Percentiles rank a stretch among this genome's conserved stretches.
Conservation (phyloP, 1,140 invertebrate genomes). For the Polypedilum pembai region DNA sequence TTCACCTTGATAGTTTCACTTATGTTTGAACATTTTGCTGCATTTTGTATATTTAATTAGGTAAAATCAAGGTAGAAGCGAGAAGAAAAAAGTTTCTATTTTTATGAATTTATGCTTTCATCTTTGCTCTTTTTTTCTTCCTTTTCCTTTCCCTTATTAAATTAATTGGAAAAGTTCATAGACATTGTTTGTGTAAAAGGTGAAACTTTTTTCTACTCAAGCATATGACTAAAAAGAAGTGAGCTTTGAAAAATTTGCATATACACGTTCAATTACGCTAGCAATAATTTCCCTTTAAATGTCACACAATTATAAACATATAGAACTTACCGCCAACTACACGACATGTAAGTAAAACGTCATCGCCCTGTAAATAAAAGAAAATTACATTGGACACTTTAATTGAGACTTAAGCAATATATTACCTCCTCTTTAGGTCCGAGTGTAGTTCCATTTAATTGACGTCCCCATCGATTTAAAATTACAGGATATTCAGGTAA, state of each 20-base stretch:
- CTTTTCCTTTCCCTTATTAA: not conserved
- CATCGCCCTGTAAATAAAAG: conserved; percentile 38
- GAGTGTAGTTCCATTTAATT: conserved; percentile 55
- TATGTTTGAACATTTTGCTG: too few species aligned
- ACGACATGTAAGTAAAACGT: conserved; percentile 46
- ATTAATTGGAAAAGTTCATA: conserved; percentile 19
- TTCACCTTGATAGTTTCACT: too few species aligned
- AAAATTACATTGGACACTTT: not conserved
- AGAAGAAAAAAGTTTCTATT: not conserved
- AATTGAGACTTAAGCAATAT: conserved; percentile 36
- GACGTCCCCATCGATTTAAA: conserved; percentile 59
- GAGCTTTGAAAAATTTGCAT: too few species aligned
- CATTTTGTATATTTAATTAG: not conserved
- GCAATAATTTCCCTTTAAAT: too few species aligned
- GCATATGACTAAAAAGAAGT: too few species aligned
- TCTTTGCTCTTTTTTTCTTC: not conserved
- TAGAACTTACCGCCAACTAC: conserved; percentile 44
- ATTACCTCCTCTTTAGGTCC: conserved; percentile 59
- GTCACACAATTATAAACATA: not conserved
- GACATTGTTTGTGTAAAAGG: not conserved
- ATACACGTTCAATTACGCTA: too few species aligned
- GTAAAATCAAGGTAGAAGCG: not conserved
- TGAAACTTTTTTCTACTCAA: too few species aligned
- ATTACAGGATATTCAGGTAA: conserved; percentile 71
- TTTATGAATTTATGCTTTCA: not conserved